These are phyloP conservation scores for Brachyopa scutellaris DNA, from an alignment of 2,888 invertebrate genomes.

Conservation along the genomic window DNA sequence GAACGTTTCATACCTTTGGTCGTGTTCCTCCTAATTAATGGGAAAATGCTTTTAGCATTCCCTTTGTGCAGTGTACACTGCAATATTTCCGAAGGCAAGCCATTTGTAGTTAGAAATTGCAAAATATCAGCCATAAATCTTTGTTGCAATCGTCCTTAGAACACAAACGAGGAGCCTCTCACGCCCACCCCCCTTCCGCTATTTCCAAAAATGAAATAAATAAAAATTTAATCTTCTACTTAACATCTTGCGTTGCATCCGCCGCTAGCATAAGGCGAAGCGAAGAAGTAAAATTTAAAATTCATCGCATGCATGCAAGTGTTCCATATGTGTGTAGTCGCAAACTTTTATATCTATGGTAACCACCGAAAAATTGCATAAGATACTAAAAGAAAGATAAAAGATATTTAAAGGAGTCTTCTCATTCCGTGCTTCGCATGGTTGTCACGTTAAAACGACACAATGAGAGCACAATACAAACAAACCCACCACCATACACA, in stretches of 20 bases:
- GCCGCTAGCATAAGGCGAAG: constrained; percentile 12
- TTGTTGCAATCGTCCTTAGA: constrained; percentile 12
- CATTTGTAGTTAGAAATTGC: constrained; percentile 51
- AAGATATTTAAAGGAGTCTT: constrained; percentile 24
- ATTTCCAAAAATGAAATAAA: constrained; percentile 29
- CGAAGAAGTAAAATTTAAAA: constrained; percentile 8
- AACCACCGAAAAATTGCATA: constrained; percentile 61
- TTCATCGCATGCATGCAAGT: constrained; percentile 53
- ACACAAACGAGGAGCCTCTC: not conserved
- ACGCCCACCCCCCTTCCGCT: not conserved
- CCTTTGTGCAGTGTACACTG: constrained; percentile 37
- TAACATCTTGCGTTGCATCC: constrained; percentile 56
- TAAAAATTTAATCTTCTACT: constrained; percentile 56
- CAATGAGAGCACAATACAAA: not conserved
- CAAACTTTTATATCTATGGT: constrained; percentile 28
- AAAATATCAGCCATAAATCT: constrained; percentile 70
- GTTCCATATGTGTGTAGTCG: constrained; percentile 39
- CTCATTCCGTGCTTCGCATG: constrained; percentile 41
- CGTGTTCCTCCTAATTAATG: constrained; percentile 56
- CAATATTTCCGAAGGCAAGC: constrained; percentile 7
- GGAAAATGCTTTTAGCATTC: constrained; percentile 66
- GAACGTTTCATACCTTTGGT: constrained; percentile 39
- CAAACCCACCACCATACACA: constrained; percentile 22
- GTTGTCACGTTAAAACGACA: constrained; percentile 52
- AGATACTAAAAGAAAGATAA: constrained; percentile 54